Percentiles rank a stretch among this genome's conserved stretches.
Conservation (phyloP, 2,888 invertebrate species). For the Drosophila putrida region DNA sequence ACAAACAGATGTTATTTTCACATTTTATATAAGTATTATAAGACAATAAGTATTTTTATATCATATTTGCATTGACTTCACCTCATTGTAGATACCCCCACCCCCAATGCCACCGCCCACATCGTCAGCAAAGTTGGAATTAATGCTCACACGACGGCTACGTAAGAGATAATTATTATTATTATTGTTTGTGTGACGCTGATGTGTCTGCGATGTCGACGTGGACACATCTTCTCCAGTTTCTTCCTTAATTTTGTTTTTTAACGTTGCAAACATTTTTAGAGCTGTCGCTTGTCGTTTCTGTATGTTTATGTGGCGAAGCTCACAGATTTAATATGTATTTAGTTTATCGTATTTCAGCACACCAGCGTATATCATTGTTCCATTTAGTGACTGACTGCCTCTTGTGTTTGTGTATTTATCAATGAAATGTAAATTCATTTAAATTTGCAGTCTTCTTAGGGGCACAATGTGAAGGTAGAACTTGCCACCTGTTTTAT, state of each 20-base stretch:
- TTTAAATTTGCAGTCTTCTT: conserved; percentile 62
- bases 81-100: conserved; percentile 55
- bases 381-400: conserved; percentile 40
- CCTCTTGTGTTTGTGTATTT: conserved; percentile 47
- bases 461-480: conserved; percentile 28
- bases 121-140: conserved; percentile 82
- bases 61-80: conserved; percentile 41
- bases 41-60: conserved; percentile 16
- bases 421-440: conserved; percentile 74
- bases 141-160: conserved; percentile 83
- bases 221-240: conserved; percentile 91
- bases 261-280: conserved; percentile 93
- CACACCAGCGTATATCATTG: conserved; percentile 56
- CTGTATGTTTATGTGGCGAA: conserved; percentile 14
- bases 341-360: conserved; percentile 24
- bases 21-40: neutral
- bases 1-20: conserved; percentile 44
- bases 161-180: conserved; percentile 83
- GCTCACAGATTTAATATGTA: conserved; percentile 15
- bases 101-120: conserved; percentile 53
- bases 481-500: conserved; percentile 48
- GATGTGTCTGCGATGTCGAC: conserved; percentile 55
- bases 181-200: conserved; percentile 57
- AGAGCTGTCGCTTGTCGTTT: conserved; percentile 8
- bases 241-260: conserved; percentile 95